Conservation (phyloP, 1,140 invertebrate genomes). For the Cydia splendana region DNA sequence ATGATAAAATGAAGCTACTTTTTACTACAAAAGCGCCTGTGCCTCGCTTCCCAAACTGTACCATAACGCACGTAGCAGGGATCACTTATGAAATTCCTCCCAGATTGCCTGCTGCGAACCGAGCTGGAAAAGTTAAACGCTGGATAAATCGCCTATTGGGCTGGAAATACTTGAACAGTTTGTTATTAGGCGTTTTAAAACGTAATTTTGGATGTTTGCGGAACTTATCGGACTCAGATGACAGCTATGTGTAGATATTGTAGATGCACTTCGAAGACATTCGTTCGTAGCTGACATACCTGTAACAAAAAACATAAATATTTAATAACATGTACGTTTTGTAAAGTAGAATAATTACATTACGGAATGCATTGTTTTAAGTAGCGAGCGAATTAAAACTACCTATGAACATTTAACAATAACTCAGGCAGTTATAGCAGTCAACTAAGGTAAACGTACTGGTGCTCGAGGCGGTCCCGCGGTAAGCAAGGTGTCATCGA, state of each 20-base stretch:
- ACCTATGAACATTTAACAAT: no score
- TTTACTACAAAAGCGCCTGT: not conserved
- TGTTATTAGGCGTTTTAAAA: not conserved
- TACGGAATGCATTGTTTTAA: no score
- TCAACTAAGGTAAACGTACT: no score
- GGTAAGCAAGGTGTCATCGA: no score
- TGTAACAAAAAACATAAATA: not conserved
- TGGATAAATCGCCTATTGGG: not conserved
- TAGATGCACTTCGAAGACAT: not conserved
- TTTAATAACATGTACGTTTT: no score
- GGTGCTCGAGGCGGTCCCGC: no score
- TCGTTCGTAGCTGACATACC: not conserved
- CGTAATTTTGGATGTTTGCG: no score
- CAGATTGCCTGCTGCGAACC: not conserved
- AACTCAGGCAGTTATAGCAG: no score
- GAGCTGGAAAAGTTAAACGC: not conserved
- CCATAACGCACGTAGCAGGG: not conserved
- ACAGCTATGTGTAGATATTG: no score
- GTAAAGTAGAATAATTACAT: no score
- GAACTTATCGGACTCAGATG: no score
- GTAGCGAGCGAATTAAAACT: no score
- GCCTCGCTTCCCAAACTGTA: not conserved
- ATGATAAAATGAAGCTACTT: not conserved
- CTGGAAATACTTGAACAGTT: not conserved
- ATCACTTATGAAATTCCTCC: conserved; percentile 2